phyloP scores from a whole-genome alignment of 2,797 vertebrate genomes.

The Tenualosa ilisha region DNA sequence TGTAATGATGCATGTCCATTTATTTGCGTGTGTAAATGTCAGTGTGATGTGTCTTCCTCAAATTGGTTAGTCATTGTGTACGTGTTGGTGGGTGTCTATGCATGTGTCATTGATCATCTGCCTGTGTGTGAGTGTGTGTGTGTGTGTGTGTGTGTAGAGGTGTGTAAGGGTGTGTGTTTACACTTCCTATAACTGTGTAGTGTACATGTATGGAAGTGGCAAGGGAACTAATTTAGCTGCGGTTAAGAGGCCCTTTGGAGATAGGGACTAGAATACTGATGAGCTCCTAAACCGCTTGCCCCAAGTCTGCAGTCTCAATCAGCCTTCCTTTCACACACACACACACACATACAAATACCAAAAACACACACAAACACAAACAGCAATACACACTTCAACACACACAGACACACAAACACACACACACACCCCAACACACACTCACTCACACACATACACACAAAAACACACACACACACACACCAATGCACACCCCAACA shows the following conservation, averaged over 20 bases:
- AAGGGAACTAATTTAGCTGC: slow-evolving; percentile 38
- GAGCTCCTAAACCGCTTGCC: background rate
- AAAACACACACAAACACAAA: no score
- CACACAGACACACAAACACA: no score
- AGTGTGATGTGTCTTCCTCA: background rate
- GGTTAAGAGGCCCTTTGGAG: slow-evolving; percentile 31
- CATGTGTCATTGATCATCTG: background rate
- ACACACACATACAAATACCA: no score
- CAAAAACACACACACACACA: no score
- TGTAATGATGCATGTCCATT: background rate
- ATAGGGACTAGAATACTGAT: slow-evolving; percentile 36
- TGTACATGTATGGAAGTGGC: slow-evolving; percentile 16
- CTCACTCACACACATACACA: no score
- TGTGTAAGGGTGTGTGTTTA: slow-evolving; percentile 4
- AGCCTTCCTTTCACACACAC: background rate
- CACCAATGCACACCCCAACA: no score
- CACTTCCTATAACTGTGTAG: background rate
- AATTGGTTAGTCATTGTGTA: background rate
- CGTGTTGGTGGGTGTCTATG: background rate
- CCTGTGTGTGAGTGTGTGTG: background rate
- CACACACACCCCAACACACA: no score
- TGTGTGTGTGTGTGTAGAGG: slow-evolving; percentile 6
- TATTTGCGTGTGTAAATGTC: background rate
- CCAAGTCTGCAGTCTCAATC: background rate
- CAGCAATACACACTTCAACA: no score